phyloP scores from a whole-genome alignment of 2,113 vertebrate species.

The Brienomyrus brachyistius region DNA sequence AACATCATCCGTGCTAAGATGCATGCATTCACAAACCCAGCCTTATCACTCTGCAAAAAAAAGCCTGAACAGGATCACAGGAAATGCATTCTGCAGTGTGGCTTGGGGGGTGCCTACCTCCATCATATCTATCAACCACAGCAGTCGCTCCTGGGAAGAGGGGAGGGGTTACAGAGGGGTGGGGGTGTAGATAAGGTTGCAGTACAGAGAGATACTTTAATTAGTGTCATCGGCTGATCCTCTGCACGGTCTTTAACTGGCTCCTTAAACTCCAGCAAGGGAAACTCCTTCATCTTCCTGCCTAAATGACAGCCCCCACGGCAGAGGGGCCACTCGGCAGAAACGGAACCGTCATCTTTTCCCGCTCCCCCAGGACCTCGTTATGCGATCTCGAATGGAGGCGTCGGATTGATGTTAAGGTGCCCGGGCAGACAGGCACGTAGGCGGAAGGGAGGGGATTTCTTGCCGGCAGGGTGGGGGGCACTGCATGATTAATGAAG shows the following conservation, averaged over 20 bases:
- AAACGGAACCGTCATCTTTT: background rate
- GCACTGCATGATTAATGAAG: background rate
- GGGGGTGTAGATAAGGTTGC: constrained; percentile 21
- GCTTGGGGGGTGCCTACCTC: constrained; percentile 71
- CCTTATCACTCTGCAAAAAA: background rate
- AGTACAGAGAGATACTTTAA: constrained; percentile 1
- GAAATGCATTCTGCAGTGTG: constrained; percentile 24
- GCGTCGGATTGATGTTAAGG: background rate
- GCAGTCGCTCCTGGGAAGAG: constrained; percentile 76
- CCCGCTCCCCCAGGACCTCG: background rate
- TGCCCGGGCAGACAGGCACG: background rate
- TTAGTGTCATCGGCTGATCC: background rate
- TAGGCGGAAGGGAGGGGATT: background rate
- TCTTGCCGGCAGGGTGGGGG: background rate
- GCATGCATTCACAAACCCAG: background rate
- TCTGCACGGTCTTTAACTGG: background rate
- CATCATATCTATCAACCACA: constrained; percentile 99
- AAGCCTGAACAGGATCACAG: background rate
- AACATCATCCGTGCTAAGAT: background rate
- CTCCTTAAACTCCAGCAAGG: background rate
- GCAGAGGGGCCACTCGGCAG: background rate
- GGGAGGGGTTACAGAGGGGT: constrained; percentile 13
- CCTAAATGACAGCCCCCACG: background rate
- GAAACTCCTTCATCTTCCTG: background rate
- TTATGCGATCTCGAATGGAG: background rate